Evolutionary conservation across 2,797 vertebrate species (phyloP).

Genomic region (Girardinus metallicus): DNA sequence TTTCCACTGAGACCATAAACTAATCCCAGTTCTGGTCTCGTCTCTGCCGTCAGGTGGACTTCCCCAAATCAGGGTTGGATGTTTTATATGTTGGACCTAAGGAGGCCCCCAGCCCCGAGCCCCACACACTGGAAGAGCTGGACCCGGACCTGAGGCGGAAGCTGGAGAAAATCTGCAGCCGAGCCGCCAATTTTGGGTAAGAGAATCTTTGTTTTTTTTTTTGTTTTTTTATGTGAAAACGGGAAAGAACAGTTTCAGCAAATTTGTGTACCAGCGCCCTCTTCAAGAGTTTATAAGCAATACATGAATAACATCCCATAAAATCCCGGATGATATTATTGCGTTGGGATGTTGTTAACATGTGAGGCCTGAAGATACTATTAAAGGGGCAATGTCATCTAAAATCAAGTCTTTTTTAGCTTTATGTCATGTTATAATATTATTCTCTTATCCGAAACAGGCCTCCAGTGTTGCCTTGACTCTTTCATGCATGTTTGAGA

Average conservation of each 20-base stretch:
- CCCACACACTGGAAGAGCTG: conserved; percentile 83
- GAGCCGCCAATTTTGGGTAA: conserved; percentile 89
- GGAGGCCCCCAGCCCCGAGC: conserved; percentile 73
- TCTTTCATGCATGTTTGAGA: no score
- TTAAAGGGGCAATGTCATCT: background rate
- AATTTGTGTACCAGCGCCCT: background rate
- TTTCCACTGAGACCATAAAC: background rate
- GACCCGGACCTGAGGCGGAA: conserved; percentile 84
- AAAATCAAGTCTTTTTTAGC: no score
- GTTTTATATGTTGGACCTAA: conserved; percentile 89
- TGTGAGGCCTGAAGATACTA: background rate
- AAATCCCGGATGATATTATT: background rate
- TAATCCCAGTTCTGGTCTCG: conserved; percentile 1
- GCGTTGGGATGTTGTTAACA: background rate
- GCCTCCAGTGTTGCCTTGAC: no score
- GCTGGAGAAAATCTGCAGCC: conserved; percentile 88
- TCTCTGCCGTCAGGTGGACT: conserved; percentile 86
- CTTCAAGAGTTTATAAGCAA: background rate
- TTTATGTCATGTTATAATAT: no score
- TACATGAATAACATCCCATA: conserved; percentile 7
- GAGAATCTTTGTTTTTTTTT: conserved; percentile 12
- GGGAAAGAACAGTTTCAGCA: background rate
- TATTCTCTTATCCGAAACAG: no score
- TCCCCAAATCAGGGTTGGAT: conserved; percentile 85
- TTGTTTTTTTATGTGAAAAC: background rate